Evolutionary conservation across 2,113 vertebrate genomes (phyloP).

Genomic region (Gymnobelideus leadbeateri): DNA sequence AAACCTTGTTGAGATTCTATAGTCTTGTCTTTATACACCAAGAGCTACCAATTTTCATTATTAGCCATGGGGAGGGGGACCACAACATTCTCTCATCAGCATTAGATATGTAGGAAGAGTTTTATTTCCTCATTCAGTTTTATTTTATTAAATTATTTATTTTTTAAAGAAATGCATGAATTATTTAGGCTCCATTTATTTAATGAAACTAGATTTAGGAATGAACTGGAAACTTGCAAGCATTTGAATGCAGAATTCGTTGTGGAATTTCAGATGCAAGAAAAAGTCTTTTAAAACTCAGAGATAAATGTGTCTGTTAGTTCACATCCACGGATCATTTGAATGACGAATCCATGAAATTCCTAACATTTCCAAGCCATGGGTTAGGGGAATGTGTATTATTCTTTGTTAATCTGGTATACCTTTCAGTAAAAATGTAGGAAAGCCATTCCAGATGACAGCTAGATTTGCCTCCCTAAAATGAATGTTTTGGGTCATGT

Average conservation of each 20-base stretch:
- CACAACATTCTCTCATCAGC: slow-evolving; percentile 5
- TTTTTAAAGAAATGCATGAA: slow-evolving; percentile 49
- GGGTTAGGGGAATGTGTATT: slow-evolving; percentile 17
- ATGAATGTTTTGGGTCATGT: slow-evolving; percentile 52
- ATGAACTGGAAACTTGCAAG: slow-evolving; percentile 8
- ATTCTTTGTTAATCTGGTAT: slow-evolving; percentile 30
- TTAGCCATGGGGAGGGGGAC: background rate
- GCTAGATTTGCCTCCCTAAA: slow-evolving; percentile 19
- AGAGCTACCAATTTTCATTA: background rate
- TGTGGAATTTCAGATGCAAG: background rate
- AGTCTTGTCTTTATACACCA: background rate
- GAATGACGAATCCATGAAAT: slow-evolving; percentile 69
- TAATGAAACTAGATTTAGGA: slow-evolving; percentile 69
- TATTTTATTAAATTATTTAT: slow-evolving; percentile 4
- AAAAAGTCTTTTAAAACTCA: slow-evolving; percentile 47
- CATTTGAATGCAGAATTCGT: slow-evolving; percentile 61
- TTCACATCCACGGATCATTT: slow-evolving; percentile 28
- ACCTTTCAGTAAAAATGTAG: slow-evolving; percentile 62
- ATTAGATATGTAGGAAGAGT: slow-evolving; percentile 48
- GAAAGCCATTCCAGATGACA: slow-evolving; percentile 40
- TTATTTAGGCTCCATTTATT: slow-evolving; percentile 79
- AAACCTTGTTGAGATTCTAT: background rate
- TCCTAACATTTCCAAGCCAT: slow-evolving; percentile 27
- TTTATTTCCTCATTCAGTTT: slow-evolving; percentile 43
- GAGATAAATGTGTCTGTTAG: slow-evolving; percentile 65